Conservation (phyloP, 2,113 vertebrate species). For the Ochotona curzoniae region DNA sequence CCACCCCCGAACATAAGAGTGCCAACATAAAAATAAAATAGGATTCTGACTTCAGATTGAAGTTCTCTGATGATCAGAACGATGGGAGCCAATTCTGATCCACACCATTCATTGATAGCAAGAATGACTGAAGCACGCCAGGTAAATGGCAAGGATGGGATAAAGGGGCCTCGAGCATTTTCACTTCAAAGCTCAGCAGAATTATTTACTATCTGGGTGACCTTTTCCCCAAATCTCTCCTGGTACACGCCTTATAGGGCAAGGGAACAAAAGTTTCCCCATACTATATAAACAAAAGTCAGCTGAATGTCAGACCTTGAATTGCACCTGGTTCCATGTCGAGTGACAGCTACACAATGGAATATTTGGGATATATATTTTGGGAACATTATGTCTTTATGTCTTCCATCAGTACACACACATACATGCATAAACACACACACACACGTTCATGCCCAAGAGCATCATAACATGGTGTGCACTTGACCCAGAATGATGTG, state of each 20-base stretch:
- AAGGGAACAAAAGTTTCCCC: constrained; percentile 78
- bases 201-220: constrained; percentile 81
- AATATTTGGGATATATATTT: constrained; percentile 9
- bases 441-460: constrained; percentile 54
- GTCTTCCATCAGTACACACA: constrained; percentile 49
- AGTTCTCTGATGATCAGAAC: constrained; percentile 33
- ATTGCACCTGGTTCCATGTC: constrained; percentile 47
- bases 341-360: constrained; percentile 50
- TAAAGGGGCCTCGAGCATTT: constrained; percentile 74
- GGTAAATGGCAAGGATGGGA: constrained; percentile 70
- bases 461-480: constrained; percentile 43
- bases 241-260: constrained; percentile 70
- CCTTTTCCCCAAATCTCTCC: constrained; percentile 77
- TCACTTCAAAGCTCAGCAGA: constrained; percentile 79
- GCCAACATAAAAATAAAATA: constrained; percentile 63
- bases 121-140: constrained; percentile 6
- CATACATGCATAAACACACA: neutral
- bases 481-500: neutral
- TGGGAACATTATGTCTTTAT: constrained; percentile 38
- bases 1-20: neutral
- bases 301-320: constrained; percentile 61
- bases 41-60: constrained; percentile 50
- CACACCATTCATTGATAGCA: constrained; percentile 43
- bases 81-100: constrained; percentile 42
- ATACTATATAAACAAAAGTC: constrained; percentile 71